Evolutionary conservation across 2,797 vertebrate species (phyloP).

Genomic region (Hozukius guyotensis): DNA sequence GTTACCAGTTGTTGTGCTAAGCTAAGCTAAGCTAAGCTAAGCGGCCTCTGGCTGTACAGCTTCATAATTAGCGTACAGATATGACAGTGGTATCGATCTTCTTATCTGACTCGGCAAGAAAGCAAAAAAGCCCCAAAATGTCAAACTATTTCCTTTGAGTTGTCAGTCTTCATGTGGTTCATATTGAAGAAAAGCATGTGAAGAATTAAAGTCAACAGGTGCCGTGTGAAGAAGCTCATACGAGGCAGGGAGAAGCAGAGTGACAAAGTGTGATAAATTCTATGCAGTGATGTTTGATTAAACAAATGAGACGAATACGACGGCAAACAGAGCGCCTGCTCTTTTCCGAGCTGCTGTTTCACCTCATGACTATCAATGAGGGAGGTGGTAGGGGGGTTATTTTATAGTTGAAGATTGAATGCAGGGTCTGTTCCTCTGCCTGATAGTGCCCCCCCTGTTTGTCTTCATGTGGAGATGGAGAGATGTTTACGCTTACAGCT

Average conservation of each 20-base stretch:
- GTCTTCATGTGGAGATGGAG: conserved; percentile 62
- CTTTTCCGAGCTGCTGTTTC: conserved; percentile 46
- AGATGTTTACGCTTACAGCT: conserved; percentile 70
- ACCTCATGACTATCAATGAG: conserved; percentile 72
- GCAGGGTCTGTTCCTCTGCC: conserved; percentile 50
- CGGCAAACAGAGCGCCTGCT: conserved; percentile 48
- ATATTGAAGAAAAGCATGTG: neutral
- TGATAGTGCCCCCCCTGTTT: conserved; percentile 64
- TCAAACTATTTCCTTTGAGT: neutral
- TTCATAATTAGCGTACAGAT: neutral
- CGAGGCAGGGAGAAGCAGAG: neutral
- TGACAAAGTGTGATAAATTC: conserved; percentile 44
- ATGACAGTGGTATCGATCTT: neutral
- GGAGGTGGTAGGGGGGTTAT: conserved; percentile 51
- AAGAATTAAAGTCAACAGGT: conserved; percentile 7
- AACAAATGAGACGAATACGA: conserved; percentile 64
- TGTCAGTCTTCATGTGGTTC: neutral
- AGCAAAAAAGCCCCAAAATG: neutral
- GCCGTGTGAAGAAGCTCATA: neutral
- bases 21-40: neutral
- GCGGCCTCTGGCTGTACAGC: neutral
- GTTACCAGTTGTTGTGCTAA: no score
- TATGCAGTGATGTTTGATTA: conserved; percentile 61
- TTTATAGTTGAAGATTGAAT: conserved; percentile 64
- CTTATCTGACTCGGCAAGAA: neutral